These are phyloP conservation scores for Liolophura sinensis DNA, from an alignment of 1,140 invertebrate genomes.

Conservation along the genomic window DNA sequence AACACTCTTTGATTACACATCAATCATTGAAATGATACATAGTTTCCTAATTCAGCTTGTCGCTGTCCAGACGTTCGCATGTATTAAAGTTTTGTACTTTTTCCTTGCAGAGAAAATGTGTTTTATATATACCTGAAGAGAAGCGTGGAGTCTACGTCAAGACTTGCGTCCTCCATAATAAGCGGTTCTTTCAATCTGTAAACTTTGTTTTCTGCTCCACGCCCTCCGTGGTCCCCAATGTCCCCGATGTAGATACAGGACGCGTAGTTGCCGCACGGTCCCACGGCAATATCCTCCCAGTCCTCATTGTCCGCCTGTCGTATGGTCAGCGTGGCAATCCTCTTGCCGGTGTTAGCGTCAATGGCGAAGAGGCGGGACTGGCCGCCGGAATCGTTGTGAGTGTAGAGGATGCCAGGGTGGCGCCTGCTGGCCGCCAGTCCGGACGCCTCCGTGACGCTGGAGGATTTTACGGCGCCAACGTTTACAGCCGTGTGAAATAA, in stretches of 20 bases:
- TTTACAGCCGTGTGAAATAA: too few relatives aligned
- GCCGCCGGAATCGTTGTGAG: constrained; percentile 21
- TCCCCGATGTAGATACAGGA: constrained; percentile 18
- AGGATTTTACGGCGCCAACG: too few relatives aligned
- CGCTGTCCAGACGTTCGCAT: too few relatives aligned
- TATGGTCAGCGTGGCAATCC: constrained; percentile 17
- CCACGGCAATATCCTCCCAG: constrained; percentile 29
- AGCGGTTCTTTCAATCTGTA: constrained; percentile 32
- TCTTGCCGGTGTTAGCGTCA: constrained; percentile 8
- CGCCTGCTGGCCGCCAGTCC: constrained; percentile 20
- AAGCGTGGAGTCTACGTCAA: constrained; percentile 17
- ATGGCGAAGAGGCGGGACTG: constrained; percentile 15
- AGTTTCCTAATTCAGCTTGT: too few relatives aligned
- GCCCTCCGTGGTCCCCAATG: constrained; percentile 8
- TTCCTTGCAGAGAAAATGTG: too few relatives aligned
- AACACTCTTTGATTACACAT: too few relatives aligned
- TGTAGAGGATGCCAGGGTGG: constrained; percentile 18
- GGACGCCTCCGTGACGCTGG: not conserved
- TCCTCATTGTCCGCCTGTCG: constrained; percentile 14
- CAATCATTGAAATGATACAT: too few relatives aligned
- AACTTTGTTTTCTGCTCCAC: constrained; percentile 26
- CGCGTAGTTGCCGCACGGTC: constrained; percentile 10
- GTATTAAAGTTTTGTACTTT: too few relatives aligned
- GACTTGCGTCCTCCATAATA: constrained; percentile 8
- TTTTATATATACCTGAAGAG: constrained; percentile 21